phyloP scores from a whole-genome alignment of 1,140 invertebrate species.

The Ruditapes philippinarum region DNA sequence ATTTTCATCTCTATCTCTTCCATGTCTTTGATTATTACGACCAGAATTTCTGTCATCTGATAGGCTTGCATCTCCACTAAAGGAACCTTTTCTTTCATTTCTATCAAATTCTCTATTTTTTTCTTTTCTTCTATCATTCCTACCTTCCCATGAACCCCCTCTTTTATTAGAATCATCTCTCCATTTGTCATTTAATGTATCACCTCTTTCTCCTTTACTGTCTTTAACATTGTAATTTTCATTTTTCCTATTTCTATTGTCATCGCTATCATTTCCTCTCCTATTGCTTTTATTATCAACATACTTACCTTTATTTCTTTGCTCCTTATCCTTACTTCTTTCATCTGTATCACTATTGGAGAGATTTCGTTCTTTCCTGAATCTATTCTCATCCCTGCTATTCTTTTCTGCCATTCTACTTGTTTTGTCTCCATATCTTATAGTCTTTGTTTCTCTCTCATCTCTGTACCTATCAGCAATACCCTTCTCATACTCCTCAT shows the following conservation, averaged over 20 bases:
- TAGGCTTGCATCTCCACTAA: not conserved
- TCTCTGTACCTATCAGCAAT: not conserved
- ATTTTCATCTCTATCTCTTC: not conserved
- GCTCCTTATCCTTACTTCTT: not conserved
- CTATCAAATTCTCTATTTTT: not conserved
- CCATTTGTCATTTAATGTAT: not conserved
- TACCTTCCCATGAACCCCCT: not conserved
- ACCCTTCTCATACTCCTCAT: not conserved
- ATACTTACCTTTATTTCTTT: slow-evolving; percentile 32
- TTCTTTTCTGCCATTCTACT: not conserved
- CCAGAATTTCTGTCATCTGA: not conserved
- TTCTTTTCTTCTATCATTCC: not conserved
- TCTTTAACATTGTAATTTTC: not conserved
- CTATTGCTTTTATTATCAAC: not conserved
- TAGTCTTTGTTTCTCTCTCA: not conserved
- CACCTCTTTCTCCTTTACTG: not conserved
- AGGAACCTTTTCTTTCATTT: not conserved
- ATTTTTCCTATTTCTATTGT: not conserved
- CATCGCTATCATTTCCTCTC: not conserved
- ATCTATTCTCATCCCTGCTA: not conserved
- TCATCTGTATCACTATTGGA: not conserved
- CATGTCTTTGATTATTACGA: not conserved
- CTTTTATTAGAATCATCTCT: not conserved
- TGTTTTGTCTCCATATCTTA: not conserved
- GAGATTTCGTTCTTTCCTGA: not conserved